Base-by-base conservation (phyloP, 2,888 invertebrate species). In the Hyppa rectilinea region DNA sequence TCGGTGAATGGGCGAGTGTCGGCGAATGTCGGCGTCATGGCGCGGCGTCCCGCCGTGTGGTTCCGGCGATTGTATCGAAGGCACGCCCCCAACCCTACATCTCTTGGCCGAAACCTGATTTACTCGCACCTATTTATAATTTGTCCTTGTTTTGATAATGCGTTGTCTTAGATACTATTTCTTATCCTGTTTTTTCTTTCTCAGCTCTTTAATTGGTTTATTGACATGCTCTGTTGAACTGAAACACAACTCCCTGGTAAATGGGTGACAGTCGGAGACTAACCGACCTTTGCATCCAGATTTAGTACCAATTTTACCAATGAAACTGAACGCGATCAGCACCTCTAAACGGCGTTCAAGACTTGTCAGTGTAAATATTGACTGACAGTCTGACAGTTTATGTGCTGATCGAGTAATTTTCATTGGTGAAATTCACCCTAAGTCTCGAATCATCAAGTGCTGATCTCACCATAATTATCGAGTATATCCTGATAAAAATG, bases 61-160 rank as follows among this genome's bases (percentile, higher is more conserved):
- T 94, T 94, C 94, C 94, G 94, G 93, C 84, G 92, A 94, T 94
- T 94, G 94, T 94, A 85, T 87, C 84, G 78, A 60, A 56, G 77
- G 77, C 85, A 90, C 92, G 90, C 92, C 93, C 89, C 87, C 78
- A 82, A 83, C 84, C 83, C 85, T 85, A 84, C 78, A 49, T 68
- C 70, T 83, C 82, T 79, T 66, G 61, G 68, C 83, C 83, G 74
- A 85, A 87, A 87, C 90, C 83, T 87, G 89, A 88, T 87, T 85
- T 88, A 83, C 63, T 69, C 10, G 56, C 64, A 68, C 50, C 80
- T 80, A 74, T 81, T 83, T 84, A 84, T 80, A 81, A 73, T 80
- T 76, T 80, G 73, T 78, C 68, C 74, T 75, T 78, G 62, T 83
- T 79, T 74, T 74, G 63, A 76, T 83, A 60, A 40, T 38, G 29